Conservation (phyloP, 2,797 vertebrate genomes). For the Oceanodroma leucorhoa region DNA sequence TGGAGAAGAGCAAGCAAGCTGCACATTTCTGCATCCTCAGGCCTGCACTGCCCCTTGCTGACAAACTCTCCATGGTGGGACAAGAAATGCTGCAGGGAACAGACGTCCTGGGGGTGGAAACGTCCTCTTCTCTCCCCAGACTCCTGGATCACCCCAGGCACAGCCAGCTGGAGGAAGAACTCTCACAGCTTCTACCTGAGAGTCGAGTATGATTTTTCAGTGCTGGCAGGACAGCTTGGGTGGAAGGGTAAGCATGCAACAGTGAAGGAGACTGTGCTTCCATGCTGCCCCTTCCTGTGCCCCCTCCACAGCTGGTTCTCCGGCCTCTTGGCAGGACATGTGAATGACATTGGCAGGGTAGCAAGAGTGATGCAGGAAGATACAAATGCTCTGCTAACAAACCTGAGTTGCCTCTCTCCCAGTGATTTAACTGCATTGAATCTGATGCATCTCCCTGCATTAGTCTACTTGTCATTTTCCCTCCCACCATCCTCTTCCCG, state of each 20-base stretch:
- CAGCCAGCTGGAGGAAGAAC: background rate
- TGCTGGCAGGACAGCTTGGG: fast-evolving
- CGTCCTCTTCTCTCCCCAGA: background rate
- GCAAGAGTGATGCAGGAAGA: background rate
- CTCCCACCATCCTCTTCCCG: background rate
- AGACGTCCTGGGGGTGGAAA: background rate
- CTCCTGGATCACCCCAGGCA: background rate
- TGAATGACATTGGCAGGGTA: background rate
- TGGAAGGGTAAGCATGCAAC: background rate
- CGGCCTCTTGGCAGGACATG: fast-evolving
- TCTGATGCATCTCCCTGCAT: background rate
- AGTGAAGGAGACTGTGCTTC: background rate
- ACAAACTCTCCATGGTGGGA: background rate
- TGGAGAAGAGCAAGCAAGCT: background rate
- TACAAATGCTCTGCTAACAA: background rate
- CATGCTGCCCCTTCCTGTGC: fast-evolving
- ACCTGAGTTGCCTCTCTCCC: background rate
- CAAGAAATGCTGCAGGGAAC: background rate
- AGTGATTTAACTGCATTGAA: background rate
- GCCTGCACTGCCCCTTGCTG: constrained; percentile 43
- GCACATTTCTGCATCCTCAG: background rate
- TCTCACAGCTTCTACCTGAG: background rate
- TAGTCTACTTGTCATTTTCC: background rate
- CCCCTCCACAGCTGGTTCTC: fast-evolving
- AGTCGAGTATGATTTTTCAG: background rate